Base-by-base conservation (phyloP, 2,888 invertebrate species). In the Ashinkailepas kermadecensis region DNA sequence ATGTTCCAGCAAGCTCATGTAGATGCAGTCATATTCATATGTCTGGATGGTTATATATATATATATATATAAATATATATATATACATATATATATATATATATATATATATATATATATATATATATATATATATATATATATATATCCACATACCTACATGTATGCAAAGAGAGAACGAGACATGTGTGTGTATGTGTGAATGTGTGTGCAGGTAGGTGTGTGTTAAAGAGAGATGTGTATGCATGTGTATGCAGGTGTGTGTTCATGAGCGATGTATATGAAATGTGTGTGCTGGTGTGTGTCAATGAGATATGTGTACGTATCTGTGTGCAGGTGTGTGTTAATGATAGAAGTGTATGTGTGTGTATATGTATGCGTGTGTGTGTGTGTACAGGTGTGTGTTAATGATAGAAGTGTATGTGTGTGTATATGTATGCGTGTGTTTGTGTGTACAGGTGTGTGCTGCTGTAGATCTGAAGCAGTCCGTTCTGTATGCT, bases 41-140 rank as follows among this genome's bases (percentile, higher is more conserved):
- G 64, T 7, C 1, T 59, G 15, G 11, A 59, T 59, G 15, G 11
- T 13, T 59, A 57, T 54, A 80, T 54, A 80, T 54, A 80, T 80
- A 80, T 80, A 80, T 80, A 80, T 80, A 80, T 80, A 80, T 80
- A 80, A 54, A 80, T 80, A 80, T 80, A 56, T 56, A 80, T 80
- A 80, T 80, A 80, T 80, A 80, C 56, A 56, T 8, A 80, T 80
- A 80, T 56, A 56, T 56, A 80, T 56, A 56, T 39, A 80, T 80
- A 80, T n/a, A n/a, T n/a, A n/a, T n/a, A n/a, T 59, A 57, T 54
- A 80, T 54, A 80, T 54, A 80, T 80, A 80, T 80, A 80, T 80
- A 80, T 80, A 80, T 80, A 80, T 80, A 80, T 59, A 57, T 54
- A 80, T 54, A 80, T 54, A 80, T 80, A 80, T 80, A 80, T 80